Evolutionary conservation across 1,140 invertebrate species (phyloP).

Genomic region (Frieseomelitta varia): DNA sequence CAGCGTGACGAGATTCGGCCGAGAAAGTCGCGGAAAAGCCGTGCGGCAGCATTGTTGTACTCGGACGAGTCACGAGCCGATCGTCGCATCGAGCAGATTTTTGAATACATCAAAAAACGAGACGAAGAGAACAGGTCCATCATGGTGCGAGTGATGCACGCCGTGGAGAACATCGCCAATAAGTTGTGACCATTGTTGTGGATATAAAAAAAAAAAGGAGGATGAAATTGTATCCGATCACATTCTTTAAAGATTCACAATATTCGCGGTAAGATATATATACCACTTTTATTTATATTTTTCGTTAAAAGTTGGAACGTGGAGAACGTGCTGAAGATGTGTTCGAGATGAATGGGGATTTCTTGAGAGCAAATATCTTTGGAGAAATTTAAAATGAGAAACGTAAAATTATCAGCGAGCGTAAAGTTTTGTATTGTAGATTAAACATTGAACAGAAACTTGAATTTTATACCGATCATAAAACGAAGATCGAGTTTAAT

Average conservation of each 20-base stretch:
- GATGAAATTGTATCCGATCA: background rate
- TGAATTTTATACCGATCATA: background rate
- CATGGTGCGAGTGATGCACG: slow-evolving; percentile 67
- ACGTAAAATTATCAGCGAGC: no score
- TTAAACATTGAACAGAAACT: background rate
- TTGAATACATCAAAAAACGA: slow-evolving; percentile 67
- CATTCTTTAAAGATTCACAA: background rate
- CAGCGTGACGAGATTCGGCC: slow-evolving; percentile 9
- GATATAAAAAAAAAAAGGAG: background rate
- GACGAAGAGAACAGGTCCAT: slow-evolving; percentile 70
- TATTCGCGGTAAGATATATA: background rate
- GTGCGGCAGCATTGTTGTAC: background rate
- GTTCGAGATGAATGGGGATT: no score
- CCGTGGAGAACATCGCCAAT: slow-evolving; percentile 68
- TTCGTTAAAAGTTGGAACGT: no score
- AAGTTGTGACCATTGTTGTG: slow-evolving; percentile 41
- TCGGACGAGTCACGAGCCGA: slow-evolving; percentile 40
- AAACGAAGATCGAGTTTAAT: background rate
- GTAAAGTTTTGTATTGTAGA: background rate
- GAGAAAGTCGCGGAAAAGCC: slow-evolving; percentile 31
- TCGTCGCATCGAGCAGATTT: slow-evolving; percentile 64
- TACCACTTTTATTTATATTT: background rate
- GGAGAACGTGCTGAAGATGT: no score
- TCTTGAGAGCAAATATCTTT: background rate
- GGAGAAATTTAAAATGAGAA: no score